These are phyloP conservation scores for Drosophila neutralis DNA, from an alignment of 2,888 invertebrate species.

Conservation along the genomic window DNA sequence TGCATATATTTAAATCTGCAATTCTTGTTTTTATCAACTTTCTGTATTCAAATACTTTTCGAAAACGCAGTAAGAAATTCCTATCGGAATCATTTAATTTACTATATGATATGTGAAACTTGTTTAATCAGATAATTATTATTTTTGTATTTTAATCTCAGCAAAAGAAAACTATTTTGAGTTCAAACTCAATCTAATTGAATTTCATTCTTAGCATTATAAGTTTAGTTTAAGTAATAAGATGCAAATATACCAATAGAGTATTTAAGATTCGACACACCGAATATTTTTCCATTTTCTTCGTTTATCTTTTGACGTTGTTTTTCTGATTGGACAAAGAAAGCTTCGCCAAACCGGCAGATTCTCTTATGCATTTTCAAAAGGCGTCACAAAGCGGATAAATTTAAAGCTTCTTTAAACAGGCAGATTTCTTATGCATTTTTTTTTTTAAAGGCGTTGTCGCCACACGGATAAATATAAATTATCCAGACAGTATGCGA, in stretches of 20 bases:
- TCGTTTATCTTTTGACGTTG: constrained; percentile 9
- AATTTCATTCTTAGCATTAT: not conserved
- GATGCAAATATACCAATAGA: not conserved
- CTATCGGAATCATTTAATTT: not conserved
- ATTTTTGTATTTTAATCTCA: not conserved
- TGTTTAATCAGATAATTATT: not conserved
- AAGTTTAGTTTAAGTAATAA: not conserved
- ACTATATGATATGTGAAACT: not conserved
- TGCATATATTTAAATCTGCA: not conserved
- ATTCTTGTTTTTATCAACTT: not conserved
- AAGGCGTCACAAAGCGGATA: constrained; percentile 2
- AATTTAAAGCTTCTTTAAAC: constrained; percentile 15
- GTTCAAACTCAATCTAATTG: not conserved
- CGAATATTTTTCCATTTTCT: not conserved
- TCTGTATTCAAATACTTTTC: too few relatives aligned
- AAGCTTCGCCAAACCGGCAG: constrained; percentile 1
- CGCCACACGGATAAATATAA: constrained; percentile 10
- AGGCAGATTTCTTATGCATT: constrained; percentile 3
- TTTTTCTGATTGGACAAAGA: constrained; percentile 36
- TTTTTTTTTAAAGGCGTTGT: not conserved
- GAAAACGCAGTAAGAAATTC: not conserved
- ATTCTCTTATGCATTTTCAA: not conserved
- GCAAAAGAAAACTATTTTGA: not conserved
- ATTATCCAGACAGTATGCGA: constrained; percentile 10
- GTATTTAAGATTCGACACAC: constrained; percentile 7